Percentiles rank a stretch among this genome's conserved stretches.
Conservation (phyloP, 2,888 invertebrate species). For the Tinea trinotella region DNA sequence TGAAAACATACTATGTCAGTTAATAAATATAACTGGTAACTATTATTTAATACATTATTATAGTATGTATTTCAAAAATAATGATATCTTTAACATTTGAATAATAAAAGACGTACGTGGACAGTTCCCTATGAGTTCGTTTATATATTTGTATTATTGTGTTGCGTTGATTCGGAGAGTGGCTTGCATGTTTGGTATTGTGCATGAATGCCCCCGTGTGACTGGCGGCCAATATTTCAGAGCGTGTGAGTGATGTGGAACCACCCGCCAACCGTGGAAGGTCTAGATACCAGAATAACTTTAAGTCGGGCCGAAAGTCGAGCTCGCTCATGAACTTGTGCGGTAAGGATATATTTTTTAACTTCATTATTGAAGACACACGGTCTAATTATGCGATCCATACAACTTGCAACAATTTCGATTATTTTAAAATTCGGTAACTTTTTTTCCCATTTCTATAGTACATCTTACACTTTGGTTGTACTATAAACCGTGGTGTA, state of each 20-base stretch:
- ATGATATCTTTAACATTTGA: too few relatives aligned
- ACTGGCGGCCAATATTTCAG: slow-evolving; percentile 80
- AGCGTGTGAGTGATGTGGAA: slow-evolving; percentile 82
- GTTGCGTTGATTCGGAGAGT: neutral
- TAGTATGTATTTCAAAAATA: too few relatives aligned
- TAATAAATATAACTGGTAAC: too few relatives aligned
- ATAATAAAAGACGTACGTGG: neutral
- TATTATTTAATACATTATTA: too few relatives aligned
- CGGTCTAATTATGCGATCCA: slow-evolving; percentile 54
- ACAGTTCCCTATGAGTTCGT: neutral
- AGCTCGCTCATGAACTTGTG: slow-evolving; percentile 96
- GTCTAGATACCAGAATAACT: slow-evolving; percentile 89
- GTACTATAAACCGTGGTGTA: too few relatives aligned
- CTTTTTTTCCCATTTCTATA: too few relatives aligned
- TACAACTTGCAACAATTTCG: slow-evolving; percentile 27
- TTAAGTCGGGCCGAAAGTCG: slow-evolving; percentile 90
- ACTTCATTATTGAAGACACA: too few relatives aligned
- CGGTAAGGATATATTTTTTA: slow-evolving; percentile 78
- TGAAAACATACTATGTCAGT: too few relatives aligned
- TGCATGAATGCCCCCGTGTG: neutral
- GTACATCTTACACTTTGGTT: too few relatives aligned
- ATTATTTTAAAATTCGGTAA: too few relatives aligned
- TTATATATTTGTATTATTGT: too few relatives aligned
- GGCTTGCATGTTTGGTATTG: neutral
- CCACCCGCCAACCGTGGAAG: slow-evolving; percentile 85